phyloP scores from a whole-genome alignment of 2,888 invertebrate species.

The Andrena camellia region DNA sequence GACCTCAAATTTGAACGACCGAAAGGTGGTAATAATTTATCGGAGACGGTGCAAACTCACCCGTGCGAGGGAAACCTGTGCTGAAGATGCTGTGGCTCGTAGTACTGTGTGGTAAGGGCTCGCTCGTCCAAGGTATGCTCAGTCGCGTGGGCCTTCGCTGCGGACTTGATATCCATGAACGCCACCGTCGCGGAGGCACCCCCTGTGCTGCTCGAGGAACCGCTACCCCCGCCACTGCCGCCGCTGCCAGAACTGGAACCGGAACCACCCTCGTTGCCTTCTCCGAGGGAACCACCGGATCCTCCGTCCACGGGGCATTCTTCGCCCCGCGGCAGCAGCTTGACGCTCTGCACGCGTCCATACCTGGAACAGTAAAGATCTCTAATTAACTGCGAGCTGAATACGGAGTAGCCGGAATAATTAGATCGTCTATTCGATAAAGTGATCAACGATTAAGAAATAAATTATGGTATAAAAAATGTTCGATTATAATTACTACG shows the following conservation, averaged over 20 bases:
- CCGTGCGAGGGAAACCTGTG: constrained; percentile 86
- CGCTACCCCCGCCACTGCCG: constrained; percentile 83
- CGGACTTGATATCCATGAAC: constrained; percentile 98
- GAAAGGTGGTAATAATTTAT: too few species aligned
- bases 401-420: neutral
- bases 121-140: constrained; percentile 96
- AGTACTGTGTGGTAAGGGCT: constrained; percentile 95
- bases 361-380: constrained; percentile 89
- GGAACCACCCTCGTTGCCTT: constrained; percentile 83
- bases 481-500: too few species aligned
- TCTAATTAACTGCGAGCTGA: neutral
- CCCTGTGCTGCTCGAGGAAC: constrained; percentile 87
- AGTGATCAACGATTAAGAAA: neutral
- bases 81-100: constrained; percentile 90
- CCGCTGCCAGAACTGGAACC: constrained; percentile 79
- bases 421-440: neutral
- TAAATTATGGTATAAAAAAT: neutral
- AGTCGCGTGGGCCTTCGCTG: constrained; percentile 96
- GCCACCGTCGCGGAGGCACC: constrained; percentile 95
- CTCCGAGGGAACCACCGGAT: constrained; percentile 86
- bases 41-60: constrained; percentile 78
- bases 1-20: too few species aligned
- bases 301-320: constrained; percentile 84
- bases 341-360: constrained; percentile 99
- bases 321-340: constrained; percentile 91